phyloP scores from a whole-genome alignment of 2,888 invertebrate species.

The Lepidochitona cinerea region DNA sequence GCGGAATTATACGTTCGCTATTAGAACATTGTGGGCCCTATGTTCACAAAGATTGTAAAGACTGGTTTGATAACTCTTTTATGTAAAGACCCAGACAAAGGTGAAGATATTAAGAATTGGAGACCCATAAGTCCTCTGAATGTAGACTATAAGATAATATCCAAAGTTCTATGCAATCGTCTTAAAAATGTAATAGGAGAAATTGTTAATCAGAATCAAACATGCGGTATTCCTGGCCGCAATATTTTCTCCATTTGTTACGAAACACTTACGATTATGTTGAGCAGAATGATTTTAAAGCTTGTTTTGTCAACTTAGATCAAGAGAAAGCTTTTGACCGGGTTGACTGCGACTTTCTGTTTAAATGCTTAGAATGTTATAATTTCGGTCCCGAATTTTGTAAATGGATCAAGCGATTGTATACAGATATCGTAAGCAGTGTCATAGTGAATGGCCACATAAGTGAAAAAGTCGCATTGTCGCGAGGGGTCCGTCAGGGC shows the following conservation, averaged over 20 bases:
- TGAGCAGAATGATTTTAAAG: constrained; percentile 29
- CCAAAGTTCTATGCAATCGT: too few relatives aligned
- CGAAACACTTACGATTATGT: constrained; percentile 34
- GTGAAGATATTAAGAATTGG: too few relatives aligned
- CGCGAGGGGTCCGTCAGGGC: not conserved
- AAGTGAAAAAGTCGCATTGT: not conserved
- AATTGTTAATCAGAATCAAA: too few relatives aligned
- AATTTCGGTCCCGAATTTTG: constrained; percentile 35
- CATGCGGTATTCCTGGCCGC: too few relatives aligned
- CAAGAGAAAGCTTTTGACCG: constrained; percentile 46
- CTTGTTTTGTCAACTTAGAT: constrained; percentile 35
- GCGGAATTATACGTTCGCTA: too few relatives aligned
- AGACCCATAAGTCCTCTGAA: too few relatives aligned
- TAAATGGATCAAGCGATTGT: constrained; percentile 28
- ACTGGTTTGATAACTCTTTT: too few relatives aligned
- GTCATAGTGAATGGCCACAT: constrained; percentile 2
- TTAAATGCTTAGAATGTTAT: constrained; percentile 29
- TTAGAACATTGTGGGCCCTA: too few relatives aligned
- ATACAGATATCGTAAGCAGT: not conserved
- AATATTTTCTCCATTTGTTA: constrained; percentile 30
- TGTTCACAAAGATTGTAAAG: too few relatives aligned
- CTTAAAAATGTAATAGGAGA: too few relatives aligned
- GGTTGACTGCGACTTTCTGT: constrained; percentile 33
- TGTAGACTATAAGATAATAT: too few relatives aligned
- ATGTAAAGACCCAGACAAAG: too few relatives aligned